Percentiles rank a stretch among this genome's conserved stretches.
Conservation (phyloP, 23 tunicate genomes). For the Ciona savignyi region DNA sequence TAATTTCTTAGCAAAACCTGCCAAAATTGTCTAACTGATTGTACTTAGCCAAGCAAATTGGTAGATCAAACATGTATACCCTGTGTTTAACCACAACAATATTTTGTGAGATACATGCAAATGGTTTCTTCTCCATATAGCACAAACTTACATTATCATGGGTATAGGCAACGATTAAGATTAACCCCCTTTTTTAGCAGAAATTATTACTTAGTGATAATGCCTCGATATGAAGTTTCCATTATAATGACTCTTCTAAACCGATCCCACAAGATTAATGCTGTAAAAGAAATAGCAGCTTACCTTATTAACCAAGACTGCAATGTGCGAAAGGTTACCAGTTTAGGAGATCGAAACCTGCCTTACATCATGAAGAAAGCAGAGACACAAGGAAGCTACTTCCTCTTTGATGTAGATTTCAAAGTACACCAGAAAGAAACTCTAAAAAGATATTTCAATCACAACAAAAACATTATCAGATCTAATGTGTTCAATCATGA, state of each 20-base stretch:
- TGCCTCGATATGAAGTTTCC: slow-evolving; percentile 78
- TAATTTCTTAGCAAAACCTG: too few relatives aligned
- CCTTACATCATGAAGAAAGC: slow-evolving; percentile 28
- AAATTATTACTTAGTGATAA: too few relatives aligned
- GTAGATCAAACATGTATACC: too few relatives aligned
- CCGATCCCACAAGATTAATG: slow-evolving; percentile 34
- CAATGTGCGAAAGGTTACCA: slow-evolving; percentile 70
- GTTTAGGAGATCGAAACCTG: slow-evolving; percentile 67
- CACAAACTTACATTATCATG: too few relatives aligned
- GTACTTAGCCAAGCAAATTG: too few relatives aligned
- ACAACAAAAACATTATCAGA: slow-evolving; percentile 32
- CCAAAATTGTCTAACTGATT: too few relatives aligned
- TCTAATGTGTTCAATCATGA: slow-evolving; percentile 3
- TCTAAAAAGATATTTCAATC: slow-evolving; percentile 23
- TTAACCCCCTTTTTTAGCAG: too few relatives aligned
- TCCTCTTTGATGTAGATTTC: slow-evolving; percentile 51
- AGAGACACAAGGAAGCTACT: slow-evolving; percentile 42
- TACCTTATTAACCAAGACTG: slow-evolving; percentile 32
- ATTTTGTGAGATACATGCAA: too few relatives aligned
- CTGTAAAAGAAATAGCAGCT: slow-evolving; percentile 27
- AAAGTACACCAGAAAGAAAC: neutral
- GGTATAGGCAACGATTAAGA: too few relatives aligned
- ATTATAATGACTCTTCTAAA: slow-evolving; percentile 35
- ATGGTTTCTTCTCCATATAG: too few relatives aligned
- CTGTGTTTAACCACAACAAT: too few relatives aligned